Conservation (phyloP, 2,797 vertebrate species). For the Phrynocephalus forsythii region DNA sequence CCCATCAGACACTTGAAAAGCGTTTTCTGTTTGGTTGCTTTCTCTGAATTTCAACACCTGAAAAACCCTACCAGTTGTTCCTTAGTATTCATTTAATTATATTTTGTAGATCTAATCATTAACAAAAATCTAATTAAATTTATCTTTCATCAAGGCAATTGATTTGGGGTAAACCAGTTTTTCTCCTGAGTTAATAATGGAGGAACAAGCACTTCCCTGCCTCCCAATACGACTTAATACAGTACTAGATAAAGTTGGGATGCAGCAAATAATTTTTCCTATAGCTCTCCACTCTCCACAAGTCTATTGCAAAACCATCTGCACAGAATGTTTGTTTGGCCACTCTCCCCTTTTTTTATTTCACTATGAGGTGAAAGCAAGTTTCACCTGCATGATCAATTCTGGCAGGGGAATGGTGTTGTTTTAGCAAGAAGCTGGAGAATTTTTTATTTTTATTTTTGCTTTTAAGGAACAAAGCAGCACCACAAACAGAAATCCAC, state of each 20-base stretch:
- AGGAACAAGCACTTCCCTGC: neutral
- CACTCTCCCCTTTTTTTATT: neutral
- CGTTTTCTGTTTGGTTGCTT: neutral
- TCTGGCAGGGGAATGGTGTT: neutral
- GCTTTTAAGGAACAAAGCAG: neutral
- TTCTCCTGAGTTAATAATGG: neutral
- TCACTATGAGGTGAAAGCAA: neutral
- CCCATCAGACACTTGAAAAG: neutral
- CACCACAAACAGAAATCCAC: neutral
- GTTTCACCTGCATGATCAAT: neutral
- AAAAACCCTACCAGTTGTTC: neutral
- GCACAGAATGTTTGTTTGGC: too few species aligned
- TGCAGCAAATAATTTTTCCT: neutral
- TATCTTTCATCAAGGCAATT: neutral
- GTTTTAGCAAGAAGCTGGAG: neutral
- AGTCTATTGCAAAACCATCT: neutral
- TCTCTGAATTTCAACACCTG: neutral
- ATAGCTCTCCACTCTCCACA: too few species aligned
- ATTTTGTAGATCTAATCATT: neutral
- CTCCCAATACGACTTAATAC: neutral
- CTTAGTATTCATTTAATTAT: neutral
- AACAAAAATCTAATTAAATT: neutral
- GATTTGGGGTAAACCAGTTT: neutral
- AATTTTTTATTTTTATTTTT: neutral
- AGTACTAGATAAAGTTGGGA: neutral